Percentiles rank a stretch among this genome's conserved stretches.
Evolutionary conservation across 2,888 invertebrate genomes (phyloP).

Genomic region (Spialia ferax): DNA sequence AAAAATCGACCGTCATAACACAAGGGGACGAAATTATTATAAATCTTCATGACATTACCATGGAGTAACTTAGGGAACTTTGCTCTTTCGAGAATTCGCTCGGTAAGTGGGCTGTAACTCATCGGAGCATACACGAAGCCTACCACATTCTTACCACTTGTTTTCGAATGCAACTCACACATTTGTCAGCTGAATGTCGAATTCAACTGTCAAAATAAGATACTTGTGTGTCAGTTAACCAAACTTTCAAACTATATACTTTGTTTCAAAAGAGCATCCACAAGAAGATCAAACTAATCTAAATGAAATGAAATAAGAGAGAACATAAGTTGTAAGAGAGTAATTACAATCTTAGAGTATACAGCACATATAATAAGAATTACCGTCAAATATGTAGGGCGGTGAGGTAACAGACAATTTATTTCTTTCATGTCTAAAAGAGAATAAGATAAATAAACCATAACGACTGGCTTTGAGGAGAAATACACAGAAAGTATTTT

Average conservation of each 20-base stretch:
- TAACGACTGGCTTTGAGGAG: background rate
- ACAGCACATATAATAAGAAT: too few relatives aligned
- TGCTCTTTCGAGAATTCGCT: slow-evolving; percentile 76
- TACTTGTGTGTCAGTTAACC: too few relatives aligned
- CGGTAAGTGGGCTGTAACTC: slow-evolving; percentile 83
- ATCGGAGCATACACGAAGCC: slow-evolving; percentile 65
- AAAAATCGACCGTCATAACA: slow-evolving; percentile 74
- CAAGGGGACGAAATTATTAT: slow-evolving; percentile 78
- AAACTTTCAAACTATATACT: too few relatives aligned
- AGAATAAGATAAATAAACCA: slow-evolving; percentile 12
- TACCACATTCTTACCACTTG: slow-evolving; percentile 56
- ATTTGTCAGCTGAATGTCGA: background rate
- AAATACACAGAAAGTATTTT: slow-evolving; percentile 19
- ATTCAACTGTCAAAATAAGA: too few relatives aligned
- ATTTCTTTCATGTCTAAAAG: background rate
- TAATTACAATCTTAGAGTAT: too few relatives aligned
- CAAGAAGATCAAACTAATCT: too few relatives aligned
- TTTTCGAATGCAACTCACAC: slow-evolving; percentile 55
- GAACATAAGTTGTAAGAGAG: too few relatives aligned
- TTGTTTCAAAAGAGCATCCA: too few relatives aligned
- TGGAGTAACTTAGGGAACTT: slow-evolving; percentile 81
- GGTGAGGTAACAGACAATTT: background rate
- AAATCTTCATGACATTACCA: slow-evolving; percentile 85
- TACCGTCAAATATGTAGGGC: background rate
- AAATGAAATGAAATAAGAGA: too few relatives aligned